Conservation (phyloP, 2,113 vertebrate species). For the Raja brachyura region DNA sequence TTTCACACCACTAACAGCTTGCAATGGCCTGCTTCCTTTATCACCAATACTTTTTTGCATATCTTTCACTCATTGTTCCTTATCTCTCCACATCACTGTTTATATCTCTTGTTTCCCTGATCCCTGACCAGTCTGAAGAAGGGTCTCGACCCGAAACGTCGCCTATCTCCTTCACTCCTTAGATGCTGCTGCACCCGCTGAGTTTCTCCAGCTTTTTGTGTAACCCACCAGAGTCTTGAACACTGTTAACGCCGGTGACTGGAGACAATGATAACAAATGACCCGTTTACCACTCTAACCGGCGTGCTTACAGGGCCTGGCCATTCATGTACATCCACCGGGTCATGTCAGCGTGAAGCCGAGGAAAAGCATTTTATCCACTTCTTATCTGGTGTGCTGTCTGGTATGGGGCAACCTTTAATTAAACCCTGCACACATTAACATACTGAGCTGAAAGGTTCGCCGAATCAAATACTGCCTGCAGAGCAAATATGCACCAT, state of each 20-base stretch:
- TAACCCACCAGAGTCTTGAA: too few species aligned
- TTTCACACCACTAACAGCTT: too few species aligned
- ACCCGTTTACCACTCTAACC: neutral
- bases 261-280: neutral
- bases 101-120: too few species aligned
- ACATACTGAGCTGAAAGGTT: conserved; percentile 8
- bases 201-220: too few species aligned
- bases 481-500: neutral
- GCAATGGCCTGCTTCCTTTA: too few species aligned
- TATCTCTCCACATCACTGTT: too few species aligned
- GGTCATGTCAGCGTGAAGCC: neutral
- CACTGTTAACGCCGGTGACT: neutral
- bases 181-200: too few species aligned
- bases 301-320: neutral
- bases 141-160: too few species aligned
- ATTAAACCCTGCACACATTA: conserved; percentile 28
- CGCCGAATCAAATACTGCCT: neutral
- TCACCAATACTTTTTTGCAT: too few species aligned
- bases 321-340: neutral
- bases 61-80: too few species aligned
- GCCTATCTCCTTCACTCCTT: too few species aligned
- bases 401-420: neutral
- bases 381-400: neutral
- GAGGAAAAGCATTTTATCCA: neutral
- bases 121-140: too few species aligned